Evolutionary conservation across 2,888 invertebrate genomes (phyloP).

Genomic region (Apeira syringaria): DNA sequence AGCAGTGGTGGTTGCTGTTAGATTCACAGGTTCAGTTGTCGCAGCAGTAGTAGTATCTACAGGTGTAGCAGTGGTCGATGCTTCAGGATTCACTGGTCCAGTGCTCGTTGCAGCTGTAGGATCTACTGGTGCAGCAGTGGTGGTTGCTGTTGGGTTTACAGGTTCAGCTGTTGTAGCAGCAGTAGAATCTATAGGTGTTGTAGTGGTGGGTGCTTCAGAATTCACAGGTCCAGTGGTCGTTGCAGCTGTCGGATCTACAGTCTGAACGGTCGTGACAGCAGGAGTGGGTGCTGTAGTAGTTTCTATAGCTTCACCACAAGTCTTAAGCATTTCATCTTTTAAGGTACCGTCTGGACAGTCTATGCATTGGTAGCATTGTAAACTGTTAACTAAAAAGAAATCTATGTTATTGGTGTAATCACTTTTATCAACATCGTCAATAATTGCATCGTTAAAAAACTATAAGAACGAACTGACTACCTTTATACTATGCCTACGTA

Average conservation of each 20-base stretch:
- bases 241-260: background rate
- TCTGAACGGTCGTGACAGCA: conserved; percentile 1
- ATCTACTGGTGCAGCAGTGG: too few relatives aligned
- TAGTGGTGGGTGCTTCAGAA: background rate
- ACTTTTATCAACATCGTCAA: too few relatives aligned
- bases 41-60: conserved; percentile 14
- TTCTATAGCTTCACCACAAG: conserved; percentile 32
- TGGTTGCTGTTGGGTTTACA: background rate
- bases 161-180: background rate
- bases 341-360: conserved; percentile 33
- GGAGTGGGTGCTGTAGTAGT: conserved; percentile 14
- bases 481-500: too few relatives aligned
- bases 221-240: background rate
- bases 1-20: conserved; percentile 2
- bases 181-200: background rate
- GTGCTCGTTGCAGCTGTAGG: background rate
- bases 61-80: conserved; percentile 31
- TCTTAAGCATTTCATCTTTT: conserved; percentile 24
- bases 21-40: background rate
- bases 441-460: too few relatives aligned
- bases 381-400: conserved; percentile 44
- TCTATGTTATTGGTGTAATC: too few relatives aligned
- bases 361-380: conserved; percentile 45
- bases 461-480: too few relatives aligned
- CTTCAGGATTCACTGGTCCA: background rate